These are phyloP conservation scores for Exocentrus adspersus DNA, from an alignment of 2,888 invertebrate genomes.

Conservation along the genomic window DNA sequence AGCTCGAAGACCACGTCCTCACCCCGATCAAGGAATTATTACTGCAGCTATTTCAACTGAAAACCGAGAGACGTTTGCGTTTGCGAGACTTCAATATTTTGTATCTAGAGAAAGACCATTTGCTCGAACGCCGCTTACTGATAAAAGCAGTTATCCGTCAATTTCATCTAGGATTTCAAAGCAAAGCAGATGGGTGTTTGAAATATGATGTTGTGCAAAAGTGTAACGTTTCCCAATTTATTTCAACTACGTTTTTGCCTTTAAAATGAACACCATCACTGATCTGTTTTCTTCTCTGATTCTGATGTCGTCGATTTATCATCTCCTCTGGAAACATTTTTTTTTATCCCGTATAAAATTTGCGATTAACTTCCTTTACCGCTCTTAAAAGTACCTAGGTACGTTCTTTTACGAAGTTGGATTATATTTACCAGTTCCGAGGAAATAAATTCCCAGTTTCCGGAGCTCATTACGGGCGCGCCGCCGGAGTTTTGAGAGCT, in stretches of 20 bases:
- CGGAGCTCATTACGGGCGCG: not conserved
- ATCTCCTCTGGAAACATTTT: no score
- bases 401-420: no score
- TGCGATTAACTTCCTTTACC: no score
- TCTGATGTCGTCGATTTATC: not conserved
- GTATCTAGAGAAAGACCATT: not conserved
- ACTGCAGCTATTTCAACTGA: no score
- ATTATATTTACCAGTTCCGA: not conserved
- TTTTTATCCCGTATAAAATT: no score
- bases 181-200: slow-evolving; percentile 1
- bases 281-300: no score
- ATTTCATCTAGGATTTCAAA: not conserved
- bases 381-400: no score
- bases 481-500: not conserved
- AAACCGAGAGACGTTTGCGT: no score
- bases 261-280: no score
- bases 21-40: not conserved
- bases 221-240: not conserved
- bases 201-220: not conserved
- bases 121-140: not conserved
- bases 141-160: slow-evolving; percentile 7
- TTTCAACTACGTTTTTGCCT: not conserved
- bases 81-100: slow-evolving; percentile 11
- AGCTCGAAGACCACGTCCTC: not conserved
- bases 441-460: not conserved